A percentile compares a stretch with the other conserved stretches of the same genome.
These are phyloP conservation scores for Takifugu ocellatus DNA, from an alignment of 2,797 vertebrate species.

Conservation along the genomic window DNA sequence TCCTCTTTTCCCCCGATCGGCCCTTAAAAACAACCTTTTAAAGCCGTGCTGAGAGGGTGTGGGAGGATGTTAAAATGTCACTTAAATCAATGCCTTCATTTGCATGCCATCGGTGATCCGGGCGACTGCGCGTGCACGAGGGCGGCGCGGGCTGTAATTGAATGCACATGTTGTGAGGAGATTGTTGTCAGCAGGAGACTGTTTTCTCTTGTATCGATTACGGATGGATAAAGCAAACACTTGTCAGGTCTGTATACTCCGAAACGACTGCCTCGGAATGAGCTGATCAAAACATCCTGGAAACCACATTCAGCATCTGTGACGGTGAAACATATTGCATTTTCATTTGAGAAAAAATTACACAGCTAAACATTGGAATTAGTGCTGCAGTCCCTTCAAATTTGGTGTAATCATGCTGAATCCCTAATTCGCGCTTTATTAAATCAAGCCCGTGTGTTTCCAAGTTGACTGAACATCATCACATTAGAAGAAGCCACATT, in stretches of 20 bases:
- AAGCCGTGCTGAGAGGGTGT: slow-evolving; percentile 70
- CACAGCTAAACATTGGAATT: slow-evolving; percentile 9
- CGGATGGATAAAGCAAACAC: slow-evolving; percentile 65
- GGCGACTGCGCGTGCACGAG: slow-evolving; percentile 6
- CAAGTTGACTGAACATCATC: slow-evolving; percentile 3
- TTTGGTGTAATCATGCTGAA: slow-evolving; percentile 11
- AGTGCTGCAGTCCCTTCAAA: slow-evolving; percentile 5
- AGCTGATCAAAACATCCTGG: slow-evolving; percentile 55
- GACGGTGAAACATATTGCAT: slow-evolving; percentile 20
- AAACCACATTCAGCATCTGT: slow-evolving; percentile 26
- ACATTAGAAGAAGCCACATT: slow-evolving; percentile 1
- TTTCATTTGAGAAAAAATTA: slow-evolving; percentile 15
- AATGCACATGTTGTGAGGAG: slow-evolving; percentile 51
- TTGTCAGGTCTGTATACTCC: slow-evolving; percentile 56
- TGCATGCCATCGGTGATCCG: slow-evolving; percentile 56
- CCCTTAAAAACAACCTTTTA: slow-evolving; percentile 73
- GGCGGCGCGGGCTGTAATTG: slow-evolving; percentile 45
- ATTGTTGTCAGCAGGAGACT: slow-evolving; percentile 45
- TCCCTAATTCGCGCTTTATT: slow-evolving; percentile 25
- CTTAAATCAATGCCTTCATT: slow-evolving; percentile 76
- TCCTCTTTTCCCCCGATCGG: slow-evolving; percentile 59
- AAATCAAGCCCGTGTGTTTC: slow-evolving; percentile 3
- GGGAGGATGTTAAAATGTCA: slow-evolving; percentile 73
- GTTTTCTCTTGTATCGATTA: slow-evolving; percentile 68
- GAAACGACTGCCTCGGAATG: slow-evolving; percentile 36